Evolutionary conservation across 2,797 vertebrate species (phyloP), one percentile per base, ranked within the genome.

Genomic region (Chromobotia macracanthus): DNA sequence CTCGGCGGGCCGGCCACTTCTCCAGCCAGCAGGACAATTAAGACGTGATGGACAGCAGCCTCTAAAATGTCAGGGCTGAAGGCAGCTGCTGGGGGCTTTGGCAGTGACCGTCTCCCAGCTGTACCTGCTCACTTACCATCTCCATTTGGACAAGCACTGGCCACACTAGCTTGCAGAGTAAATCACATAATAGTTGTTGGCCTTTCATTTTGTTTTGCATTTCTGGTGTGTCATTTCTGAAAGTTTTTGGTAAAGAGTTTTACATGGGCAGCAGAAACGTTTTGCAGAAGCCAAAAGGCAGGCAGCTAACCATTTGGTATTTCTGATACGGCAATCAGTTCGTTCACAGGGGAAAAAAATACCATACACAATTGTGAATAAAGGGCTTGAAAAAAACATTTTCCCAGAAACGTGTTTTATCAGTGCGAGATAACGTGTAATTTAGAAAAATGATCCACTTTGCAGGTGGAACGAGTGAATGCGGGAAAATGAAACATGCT

Each of bases 11-110:
- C 5, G 13, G 31, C 31, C 75, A 35, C 15, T 7, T 3, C 16
- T 21, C 18, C n/a, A 48, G 67, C 35, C 74, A 82, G 82, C 56
- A 61, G 77, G 51, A 73, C 69, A 25, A 74, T 38, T 71, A 65
- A 63, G 68, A 66, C 73, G 58, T 80, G 78, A 86, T 73, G 69
- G 79, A 86, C 73, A 80, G 82, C 80, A 80, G 83, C 66, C 51
- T 53, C 65, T 61, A 19, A 86, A 85, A 85, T 83, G 80, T 84
- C 84, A 86, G 61, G 72, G 64, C 70, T 73, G 79, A 78, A 60
- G 65, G 63, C 81, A 83, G 84, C 76, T 85, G 82, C 65, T 80
- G 31, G 35, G 50, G 35, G 6, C 16, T 72, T 83, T 25, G 80
- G n/a, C n/a, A n/a, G n/a, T n/a, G n/a, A n/a, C 41, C 31, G 72